Evolutionary conservation across 1,140 invertebrate genomes (phyloP).

Genomic region (Drosophila sturtevanti): DNA sequence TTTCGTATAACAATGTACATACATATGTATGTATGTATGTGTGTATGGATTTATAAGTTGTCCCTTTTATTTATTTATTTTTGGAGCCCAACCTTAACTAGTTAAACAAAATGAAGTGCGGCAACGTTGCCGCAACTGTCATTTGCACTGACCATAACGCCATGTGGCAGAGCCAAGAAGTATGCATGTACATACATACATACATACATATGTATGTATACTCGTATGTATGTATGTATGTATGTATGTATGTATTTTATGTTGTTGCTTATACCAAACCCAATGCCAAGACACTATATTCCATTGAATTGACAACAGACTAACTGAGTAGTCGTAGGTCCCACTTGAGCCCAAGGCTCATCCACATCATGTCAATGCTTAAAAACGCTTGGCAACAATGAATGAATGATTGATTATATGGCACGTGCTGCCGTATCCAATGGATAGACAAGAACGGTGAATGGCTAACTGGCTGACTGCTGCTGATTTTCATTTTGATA

Average conservation of each 20-base stretch:
- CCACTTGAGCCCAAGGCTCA: slow-evolving; percentile 16
- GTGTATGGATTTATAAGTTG: neutral
- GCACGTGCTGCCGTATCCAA: slow-evolving; percentile 17
- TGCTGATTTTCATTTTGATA: neutral
- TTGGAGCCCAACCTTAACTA: neutral
- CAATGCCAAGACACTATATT: slow-evolving; percentile 7
- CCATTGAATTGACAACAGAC: slow-evolving; percentile 6
- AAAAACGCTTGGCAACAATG: slow-evolving; percentile 51
- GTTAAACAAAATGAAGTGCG: neutral
- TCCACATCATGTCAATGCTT: slow-evolving; percentile 42
- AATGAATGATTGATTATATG: slow-evolving; percentile 53
- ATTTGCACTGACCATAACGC: slow-evolving; percentile 4
- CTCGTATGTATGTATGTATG: too few relatives aligned
- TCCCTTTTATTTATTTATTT: neutral
- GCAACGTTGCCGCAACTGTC: neutral
- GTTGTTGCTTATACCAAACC: too few relatives aligned
- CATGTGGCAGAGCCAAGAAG: neutral
- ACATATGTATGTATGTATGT: too few relatives aligned
- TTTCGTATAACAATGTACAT: too few relatives aligned
- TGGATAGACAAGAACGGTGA: neutral
- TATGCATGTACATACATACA: too few relatives aligned
- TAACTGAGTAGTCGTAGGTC: slow-evolving; percentile 2
- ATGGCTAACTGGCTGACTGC: neutral
- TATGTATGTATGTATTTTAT: too few relatives aligned
- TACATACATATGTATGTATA: too few relatives aligned